These are phyloP conservation scores for Agonopterix heracliana DNA, from an alignment of 2,888 invertebrate species.

Conservation along the genomic window DNA sequence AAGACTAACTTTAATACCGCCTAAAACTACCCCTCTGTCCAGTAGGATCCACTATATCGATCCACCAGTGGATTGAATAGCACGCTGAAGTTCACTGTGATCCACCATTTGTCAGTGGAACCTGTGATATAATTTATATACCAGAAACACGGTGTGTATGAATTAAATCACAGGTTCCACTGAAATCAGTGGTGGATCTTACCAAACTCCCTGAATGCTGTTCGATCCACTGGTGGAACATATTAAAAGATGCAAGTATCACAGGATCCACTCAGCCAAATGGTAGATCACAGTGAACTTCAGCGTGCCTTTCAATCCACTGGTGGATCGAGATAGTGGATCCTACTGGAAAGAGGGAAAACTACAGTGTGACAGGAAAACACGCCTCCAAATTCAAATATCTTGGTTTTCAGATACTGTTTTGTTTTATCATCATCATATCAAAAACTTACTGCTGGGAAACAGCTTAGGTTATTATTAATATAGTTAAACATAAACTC, in stretches of 20 bases:
- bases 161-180: too few species aligned
- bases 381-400: background rate
- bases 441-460: background rate
- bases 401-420: background rate
- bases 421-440: background rate
- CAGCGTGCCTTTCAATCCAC: background rate
- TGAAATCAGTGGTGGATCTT: too few species aligned
- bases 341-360: slow-evolving; percentile 3
- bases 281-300: slow-evolving; percentile 1
- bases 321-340: slow-evolving; percentile 1
- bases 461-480: too few species aligned
- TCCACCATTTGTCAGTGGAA: too few species aligned
- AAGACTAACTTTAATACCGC: too few species aligned
- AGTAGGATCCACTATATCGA: too few species aligned
- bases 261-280: slow-evolving; percentile 1
- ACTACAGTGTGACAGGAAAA: background rate
- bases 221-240: background rate
- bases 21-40: too few species aligned
- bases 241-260: background rate
- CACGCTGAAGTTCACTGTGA: too few species aligned
- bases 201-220: background rate
- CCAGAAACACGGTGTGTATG: too few species aligned
- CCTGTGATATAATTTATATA: too few species aligned
- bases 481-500: too few species aligned
- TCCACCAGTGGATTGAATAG: too few species aligned